Conservation (phyloP, 2,888 invertebrate genomes). For the Keiferia lycopersicella region DNA sequence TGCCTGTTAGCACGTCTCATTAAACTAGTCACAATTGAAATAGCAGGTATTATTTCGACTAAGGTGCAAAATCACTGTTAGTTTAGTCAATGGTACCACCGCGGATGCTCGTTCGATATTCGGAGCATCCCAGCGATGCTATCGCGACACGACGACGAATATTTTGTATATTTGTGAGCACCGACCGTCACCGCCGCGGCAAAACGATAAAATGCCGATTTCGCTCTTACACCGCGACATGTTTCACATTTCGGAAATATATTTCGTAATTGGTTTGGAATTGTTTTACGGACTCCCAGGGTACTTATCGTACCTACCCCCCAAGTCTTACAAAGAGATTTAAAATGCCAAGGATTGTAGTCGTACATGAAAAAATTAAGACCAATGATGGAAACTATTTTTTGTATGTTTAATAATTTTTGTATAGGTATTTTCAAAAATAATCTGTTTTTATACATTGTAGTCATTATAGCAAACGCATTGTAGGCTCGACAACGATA, state of each 20-base stretch:
- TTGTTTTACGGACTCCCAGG: conserved; percentile 18
- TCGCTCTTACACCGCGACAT: conserved; percentile 40
- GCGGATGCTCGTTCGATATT: conserved; percentile 60
- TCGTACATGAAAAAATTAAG: too few species aligned
- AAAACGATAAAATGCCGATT: conserved; percentile 56
- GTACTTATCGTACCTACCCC: background rate
- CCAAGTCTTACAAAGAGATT: background rate
- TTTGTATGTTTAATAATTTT: too few species aligned
- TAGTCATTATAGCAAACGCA: background rate
- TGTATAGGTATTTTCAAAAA: too few species aligned
- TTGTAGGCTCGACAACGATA: background rate
- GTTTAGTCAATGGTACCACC: conserved; percentile 42
- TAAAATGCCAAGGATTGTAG: background rate
- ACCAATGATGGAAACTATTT: too few species aligned
- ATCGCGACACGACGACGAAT: conserved; percentile 70
- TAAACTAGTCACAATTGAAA: too few species aligned
- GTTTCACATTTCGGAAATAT: conserved; percentile 42
- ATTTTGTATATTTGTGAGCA: conserved; percentile 59
- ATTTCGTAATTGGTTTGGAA: conserved; percentile 34
- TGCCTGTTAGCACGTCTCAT: too few species aligned
- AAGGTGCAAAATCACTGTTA: background rate
- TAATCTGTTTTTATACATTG: too few species aligned
- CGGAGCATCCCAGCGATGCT: conserved; percentile 63
- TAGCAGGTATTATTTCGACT: too few species aligned
- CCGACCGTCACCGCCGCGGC: conserved; percentile 50